Base-by-base conservation (phyloP, 2,888 invertebrate genomes). In the Abrostola tripartita region DNA sequence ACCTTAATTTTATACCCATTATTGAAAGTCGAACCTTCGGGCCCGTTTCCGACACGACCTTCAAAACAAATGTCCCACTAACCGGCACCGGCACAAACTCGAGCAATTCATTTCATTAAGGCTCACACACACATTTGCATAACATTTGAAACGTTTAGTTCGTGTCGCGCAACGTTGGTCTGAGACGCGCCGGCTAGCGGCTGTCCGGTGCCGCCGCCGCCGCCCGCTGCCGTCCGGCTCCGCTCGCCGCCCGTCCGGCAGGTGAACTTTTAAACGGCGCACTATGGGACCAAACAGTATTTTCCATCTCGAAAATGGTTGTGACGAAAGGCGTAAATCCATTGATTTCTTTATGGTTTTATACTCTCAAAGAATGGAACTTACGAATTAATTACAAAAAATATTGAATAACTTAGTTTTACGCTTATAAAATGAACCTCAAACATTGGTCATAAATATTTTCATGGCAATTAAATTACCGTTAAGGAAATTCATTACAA, bases 261-360 rank as follows among this genome's bases (percentile, higher is more conserved):
- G 71, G 70, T 73, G 54, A 79, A 80, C 75, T 80, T 79, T 75
- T 68, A 70, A 80, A 70, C 75, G 74, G n/a, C n/a, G n/a, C n/a
- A n/a, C n/a, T n/a, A n/a, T n/a, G n/a, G n/a, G n/a, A n/a, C n/a
- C n/a, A n/a, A n/a, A n/a, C n/a, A n/a, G n/a, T n/a, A n/a, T n/a
- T n/a, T n/a, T n/a, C n/a, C n/a, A n/a, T n/a, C n/a, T n/a, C n/a
- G n/a, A n/a, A n/a, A n/a, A n/a, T n/a, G n/a, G n/a, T n/a, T n/a
- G n/a, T n/a, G n/a, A n/a, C n/a, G n/a, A n/a, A n/a, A n/a, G n/a
- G n/a, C n/a, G n/a, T n/a, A n/a, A n/a, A n/a, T n/a, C n/a, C n/a
- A n/a, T n/a, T n/a, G n/a, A n/a, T n/a, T n/a, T n/a, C n/a, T n/a
- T n/a, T n/a, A n/a, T n/a, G n/a, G n/a, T n/a, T n/a, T n/a, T n/a